Evolutionary conservation across 2,113 vertebrate genomes (phyloP).

Genomic region (Blennius ocellaris): DNA sequence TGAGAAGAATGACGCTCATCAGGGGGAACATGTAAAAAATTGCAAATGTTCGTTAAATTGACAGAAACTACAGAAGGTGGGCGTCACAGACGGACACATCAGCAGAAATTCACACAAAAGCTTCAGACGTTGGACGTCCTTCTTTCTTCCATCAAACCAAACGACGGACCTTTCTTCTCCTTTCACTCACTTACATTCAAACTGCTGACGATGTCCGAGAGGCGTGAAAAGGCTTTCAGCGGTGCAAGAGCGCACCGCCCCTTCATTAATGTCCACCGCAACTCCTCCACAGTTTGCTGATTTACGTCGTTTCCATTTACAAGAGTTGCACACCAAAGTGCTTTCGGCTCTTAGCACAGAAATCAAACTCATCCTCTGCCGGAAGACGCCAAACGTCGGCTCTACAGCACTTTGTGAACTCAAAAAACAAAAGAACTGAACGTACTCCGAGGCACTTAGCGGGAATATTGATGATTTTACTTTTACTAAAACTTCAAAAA

Average conservation of each 20-base stretch:
- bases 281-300: constrained; percentile 13
- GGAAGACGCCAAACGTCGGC: too few relatives aligned
- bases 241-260: neutral
- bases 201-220: constrained; percentile 19
- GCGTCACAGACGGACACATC: neutral
- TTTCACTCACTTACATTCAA: neutral
- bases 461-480: too few relatives aligned
- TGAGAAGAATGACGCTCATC: neutral
- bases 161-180: neutral
- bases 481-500: too few relatives aligned
- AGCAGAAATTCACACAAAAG: neutral
- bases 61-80: neutral
- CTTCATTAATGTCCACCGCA: constrained; percentile 41
- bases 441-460: too few relatives aligned
- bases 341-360: constrained; percentile 9
- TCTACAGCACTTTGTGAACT: too few relatives aligned
- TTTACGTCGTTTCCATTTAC: constrained; percentile 21
- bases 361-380: neutral
- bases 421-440: too few relatives aligned
- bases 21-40: neutral
- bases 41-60: neutral
- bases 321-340: constrained; percentile 15
- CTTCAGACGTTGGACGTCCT: neutral
- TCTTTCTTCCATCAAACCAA: constrained; percentile 11
- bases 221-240: constrained; percentile 58